Evolutionary conservation across 2,888 invertebrate species (phyloP).

Genomic region (Neuroscelio doddi): DNA sequence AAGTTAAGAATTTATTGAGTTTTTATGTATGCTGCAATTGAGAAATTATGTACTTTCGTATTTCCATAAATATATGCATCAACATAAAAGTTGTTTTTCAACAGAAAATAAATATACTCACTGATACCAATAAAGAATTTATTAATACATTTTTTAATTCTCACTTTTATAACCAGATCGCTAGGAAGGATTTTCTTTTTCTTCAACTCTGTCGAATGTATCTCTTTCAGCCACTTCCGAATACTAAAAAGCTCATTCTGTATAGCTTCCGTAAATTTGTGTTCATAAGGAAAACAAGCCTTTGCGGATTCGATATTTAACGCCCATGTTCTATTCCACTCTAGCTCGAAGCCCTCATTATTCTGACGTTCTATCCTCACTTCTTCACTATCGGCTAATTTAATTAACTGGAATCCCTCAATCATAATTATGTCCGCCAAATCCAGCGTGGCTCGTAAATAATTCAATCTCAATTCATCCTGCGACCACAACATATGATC

Average conservation of each 20-base stretch:
- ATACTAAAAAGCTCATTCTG: constrained; percentile 92
- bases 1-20: no score
- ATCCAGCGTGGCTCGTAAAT: constrained; percentile 76
- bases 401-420: constrained; percentile 79
- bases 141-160: no score
- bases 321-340: constrained; percentile 83
- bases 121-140: no score
- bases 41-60: no score
- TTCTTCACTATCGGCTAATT: constrained; percentile 77
- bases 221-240: constrained; percentile 93
- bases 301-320: constrained; percentile 79
- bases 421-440: constrained; percentile 82
- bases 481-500: constrained; percentile 66
- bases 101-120: no score
- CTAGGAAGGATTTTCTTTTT: constrained; percentile 85
- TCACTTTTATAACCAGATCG: constrained; percentile 90
- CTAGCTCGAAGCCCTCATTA: constrained; percentile 80
- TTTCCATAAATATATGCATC: no score
- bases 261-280: constrained; percentile 89
- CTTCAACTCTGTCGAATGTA: constrained; percentile 78
- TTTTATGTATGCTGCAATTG: no score
- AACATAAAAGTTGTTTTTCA: no score
- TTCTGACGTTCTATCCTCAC: constrained; percentile 82
- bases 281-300: constrained; percentile 88
- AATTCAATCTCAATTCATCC: constrained; percentile 66